Evolutionary conservation across 1,140 invertebrate species (phyloP), one percentile per base, ranked within the genome.

Genomic region (Phymorhynchus buccinoides): DNA sequence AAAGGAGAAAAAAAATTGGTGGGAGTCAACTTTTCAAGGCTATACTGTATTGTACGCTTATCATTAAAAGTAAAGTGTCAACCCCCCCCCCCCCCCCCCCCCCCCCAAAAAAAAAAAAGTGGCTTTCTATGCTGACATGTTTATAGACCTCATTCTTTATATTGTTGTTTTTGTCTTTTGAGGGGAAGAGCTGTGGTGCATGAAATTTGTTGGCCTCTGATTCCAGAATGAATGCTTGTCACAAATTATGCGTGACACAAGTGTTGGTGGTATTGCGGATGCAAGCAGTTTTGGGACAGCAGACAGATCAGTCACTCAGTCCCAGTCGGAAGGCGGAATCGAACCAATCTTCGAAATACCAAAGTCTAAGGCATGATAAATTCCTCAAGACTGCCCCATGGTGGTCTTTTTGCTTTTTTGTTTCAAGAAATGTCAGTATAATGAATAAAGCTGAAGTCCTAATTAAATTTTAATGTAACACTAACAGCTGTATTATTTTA

Each of bases 161-260:
- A 4, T 62, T 62, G 22, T 62, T 62, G 4, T 62, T 7, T 12
- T 62, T 62, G 3, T 12, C 27, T 12, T 3, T 62, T 22, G 4
- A 22, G 6, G 6, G n/a, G 6, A 62, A 62, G n/a, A 62, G n/a
- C 0, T 62, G 56, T 62, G 12, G 22, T 16, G n/a, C 56, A 62
- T 62, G 56, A 62, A 62, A n/a, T 44, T 9, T 83, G 81, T 83
- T 83, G 81, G 81, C 30, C 73, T 82, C 62, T 44, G 41, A 83
- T 83, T 83, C 81, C 81, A 83, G 81, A 83, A 35, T 83, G 81
- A 83, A 66, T 18, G 81, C 80, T 81, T 81, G 80, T 66, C n/a
- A 30, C 81, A 83, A 32, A 83, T 83, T 71, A 83, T 83, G 81
- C 56, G 81, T 73, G 81, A 66, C 35, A 39, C 81, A 66, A 83